These are phyloP conservation scores for Turritopsis rubra DNA, from an alignment of 30 jellyfish, hydroid and myxozoan genomes.

Conservation along the genomic window DNA sequence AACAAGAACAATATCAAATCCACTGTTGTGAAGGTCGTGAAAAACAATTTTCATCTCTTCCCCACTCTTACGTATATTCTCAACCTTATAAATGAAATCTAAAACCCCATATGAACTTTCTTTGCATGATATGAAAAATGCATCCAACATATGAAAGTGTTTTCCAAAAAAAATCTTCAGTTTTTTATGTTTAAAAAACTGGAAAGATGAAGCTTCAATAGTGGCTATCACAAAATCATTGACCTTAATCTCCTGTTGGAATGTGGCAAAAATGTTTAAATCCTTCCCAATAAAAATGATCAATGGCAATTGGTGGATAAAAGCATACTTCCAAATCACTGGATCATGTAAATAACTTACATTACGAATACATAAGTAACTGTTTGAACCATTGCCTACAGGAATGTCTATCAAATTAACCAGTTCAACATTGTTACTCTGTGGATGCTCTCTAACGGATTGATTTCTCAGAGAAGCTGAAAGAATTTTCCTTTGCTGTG, in stretches of 20 bases:
- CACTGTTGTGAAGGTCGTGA: not conserved
- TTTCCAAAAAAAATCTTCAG: not conserved
- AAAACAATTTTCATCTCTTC: not conserved
- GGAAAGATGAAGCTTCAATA: not conserved
- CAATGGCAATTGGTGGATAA: not conserved
- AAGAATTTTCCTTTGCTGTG: not conserved
- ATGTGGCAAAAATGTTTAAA: not conserved
- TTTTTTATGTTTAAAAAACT: not conserved
- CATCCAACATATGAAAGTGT: not conserved
- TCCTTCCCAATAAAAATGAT: not conserved
- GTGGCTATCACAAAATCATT: not conserved
- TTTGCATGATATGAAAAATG: not conserved
- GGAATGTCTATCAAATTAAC: not conserved
- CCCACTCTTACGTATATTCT: not conserved
- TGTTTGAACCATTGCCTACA: not conserved
- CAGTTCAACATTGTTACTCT: not conserved
- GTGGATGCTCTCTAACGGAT: not conserved
- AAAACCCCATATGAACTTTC: not conserved
- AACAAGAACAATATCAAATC: conserved; percentile 7
- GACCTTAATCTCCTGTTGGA: not conserved
- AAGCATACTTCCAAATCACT: not conserved
- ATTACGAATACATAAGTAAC: not conserved
- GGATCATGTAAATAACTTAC: not conserved
- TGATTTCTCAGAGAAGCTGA: not conserved
- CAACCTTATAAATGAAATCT: not conserved